These are phyloP conservation scores for Piezodorus guildinii DNA, from an alignment of 1,140 invertebrate species.

Conservation along the genomic window DNA sequence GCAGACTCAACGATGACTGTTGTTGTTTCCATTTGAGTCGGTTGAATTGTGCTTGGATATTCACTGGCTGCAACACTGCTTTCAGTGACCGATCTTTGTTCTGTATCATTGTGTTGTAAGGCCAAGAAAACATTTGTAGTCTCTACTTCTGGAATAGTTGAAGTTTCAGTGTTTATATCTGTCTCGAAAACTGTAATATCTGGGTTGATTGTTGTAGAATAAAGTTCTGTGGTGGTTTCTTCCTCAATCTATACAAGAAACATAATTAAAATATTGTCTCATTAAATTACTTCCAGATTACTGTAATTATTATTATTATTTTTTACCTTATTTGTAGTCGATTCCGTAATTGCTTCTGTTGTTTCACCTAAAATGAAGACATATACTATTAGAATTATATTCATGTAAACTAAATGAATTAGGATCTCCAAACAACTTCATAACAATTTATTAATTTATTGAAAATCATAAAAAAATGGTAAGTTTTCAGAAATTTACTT, in stretches of 20 bases:
- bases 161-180: neutral
- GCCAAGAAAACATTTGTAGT: neutral
- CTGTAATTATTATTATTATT: no score
- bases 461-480: no score
- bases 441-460: no score
- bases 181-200: neutral
- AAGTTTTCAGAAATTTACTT: no score
- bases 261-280: neutral
- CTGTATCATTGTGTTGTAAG: slow-evolving; percentile 7
- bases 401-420: no score
- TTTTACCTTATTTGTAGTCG: no score
- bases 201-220: neutral
- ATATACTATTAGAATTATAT: no score
- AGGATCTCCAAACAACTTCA: no score
- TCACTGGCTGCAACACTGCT: slow-evolving; percentile 13
- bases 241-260: neutral
- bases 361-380: no score
- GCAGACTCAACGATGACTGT: neutral
- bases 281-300: no score
- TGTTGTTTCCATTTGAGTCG: neutral
- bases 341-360: no score
- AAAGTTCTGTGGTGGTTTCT: neutral
- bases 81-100: neutral
- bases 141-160: neutral
- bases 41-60: slow-evolving; percentile 25